Base-by-base conservation (phyloP, 1,140 invertebrate genomes). In the Trissolcus basalis region DNA sequence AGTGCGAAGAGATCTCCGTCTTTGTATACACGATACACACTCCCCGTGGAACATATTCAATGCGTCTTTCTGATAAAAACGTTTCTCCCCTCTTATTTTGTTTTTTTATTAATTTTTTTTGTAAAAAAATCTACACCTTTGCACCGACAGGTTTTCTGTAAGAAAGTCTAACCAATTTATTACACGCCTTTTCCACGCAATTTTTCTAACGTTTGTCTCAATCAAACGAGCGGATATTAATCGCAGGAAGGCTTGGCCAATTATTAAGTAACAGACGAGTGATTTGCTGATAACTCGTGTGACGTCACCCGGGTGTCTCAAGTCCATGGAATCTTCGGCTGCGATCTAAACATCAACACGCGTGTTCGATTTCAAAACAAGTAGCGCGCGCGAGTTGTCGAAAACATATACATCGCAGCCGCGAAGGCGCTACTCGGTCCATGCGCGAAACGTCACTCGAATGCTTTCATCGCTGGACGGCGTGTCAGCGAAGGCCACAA, bases 401-500 rank as follows among this genome's bases (percentile, higher is more conserved):
- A 70, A 69, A 69, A 64, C 56, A 63, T 32, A 33, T 0, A 10
- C n/a, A 36, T 14, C 45, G 50, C 33, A 12, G 19, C 0, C 0
- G n/a, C n/a, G n/a, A n/a, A n/a, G 2, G 19, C 19, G 19, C 19
- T 27, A 3, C 19, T 27, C 19, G 19, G 19, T 27, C 19, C 12
- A 36, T 63, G 32, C 51, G 50, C 45, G 33, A 13, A 47, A 48
- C 35, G 39, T 56, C 48, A 27, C 55, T 60, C 56, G 59, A 69
- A 68, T 59, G 48, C 49, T 72, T 64, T 63, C 53, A 51, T 65
- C 6, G 19, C 19, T 27, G 19, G 19, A 1, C 43, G 53, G n/a
- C 19, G 64, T 58, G 49, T 48, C 48, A 33, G 39, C 54, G 68
- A 77, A 77, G 75, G 75, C 69, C 75, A 58, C 68, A 50, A 15